Evolutionary conservation across 2,797 vertebrate species (phyloP).

Genomic region (Centropyge bicolor): DNA sequence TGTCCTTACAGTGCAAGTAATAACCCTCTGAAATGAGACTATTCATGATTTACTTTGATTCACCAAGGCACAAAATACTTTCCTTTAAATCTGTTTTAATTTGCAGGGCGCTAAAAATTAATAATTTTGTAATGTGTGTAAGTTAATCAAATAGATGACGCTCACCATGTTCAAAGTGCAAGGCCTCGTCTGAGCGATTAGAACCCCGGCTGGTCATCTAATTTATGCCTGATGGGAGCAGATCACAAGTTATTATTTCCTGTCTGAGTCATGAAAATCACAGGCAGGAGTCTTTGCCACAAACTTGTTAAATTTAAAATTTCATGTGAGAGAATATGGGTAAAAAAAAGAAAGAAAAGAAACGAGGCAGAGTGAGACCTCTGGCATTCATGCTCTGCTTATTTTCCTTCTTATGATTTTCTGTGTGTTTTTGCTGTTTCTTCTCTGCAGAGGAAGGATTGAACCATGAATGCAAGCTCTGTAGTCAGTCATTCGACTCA

Average conservation of each 20-base stretch:
- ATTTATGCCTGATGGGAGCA: slow-evolving; percentile 76
- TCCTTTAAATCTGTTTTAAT: slow-evolving; percentile 33
- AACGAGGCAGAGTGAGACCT: slow-evolving; percentile 48
- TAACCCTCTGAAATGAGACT: slow-evolving; percentile 2
- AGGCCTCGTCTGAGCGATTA: slow-evolving; percentile 67
- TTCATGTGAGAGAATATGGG: slow-evolving; percentile 27
- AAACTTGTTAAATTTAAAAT: slow-evolving; percentile 64
- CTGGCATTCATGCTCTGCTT: slow-evolving; percentile 61
- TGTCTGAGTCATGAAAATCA: slow-evolving; percentile 68
- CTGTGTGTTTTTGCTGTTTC: slow-evolving; percentile 67
- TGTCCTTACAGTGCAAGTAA: slow-evolving; percentile 1
- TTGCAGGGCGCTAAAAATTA: slow-evolving; percentile 41
- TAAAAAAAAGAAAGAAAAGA: slow-evolving; percentile 13
- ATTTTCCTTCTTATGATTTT: slow-evolving; percentile 66
- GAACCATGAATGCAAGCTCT: slow-evolving; percentile 99
- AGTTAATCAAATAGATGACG: slow-evolving; percentile 63
- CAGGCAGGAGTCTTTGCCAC: slow-evolving; percentile 62
- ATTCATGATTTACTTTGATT: slow-evolving; percentile 32
- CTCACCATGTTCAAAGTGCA: slow-evolving; percentile 62
- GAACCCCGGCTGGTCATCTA: slow-evolving; percentile 69
- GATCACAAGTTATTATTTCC: slow-evolving; percentile 72
- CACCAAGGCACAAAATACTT: slow-evolving; percentile 27
- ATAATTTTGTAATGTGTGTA: slow-evolving; percentile 34
- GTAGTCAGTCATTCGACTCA: slow-evolving; percentile 98
- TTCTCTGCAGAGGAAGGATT: slow-evolving; percentile 93